Evolutionary conservation across 2,888 invertebrate genomes (phyloP), one percentile per base, ranked within the genome.

Genomic region (Polyommatus icarus): DNA sequence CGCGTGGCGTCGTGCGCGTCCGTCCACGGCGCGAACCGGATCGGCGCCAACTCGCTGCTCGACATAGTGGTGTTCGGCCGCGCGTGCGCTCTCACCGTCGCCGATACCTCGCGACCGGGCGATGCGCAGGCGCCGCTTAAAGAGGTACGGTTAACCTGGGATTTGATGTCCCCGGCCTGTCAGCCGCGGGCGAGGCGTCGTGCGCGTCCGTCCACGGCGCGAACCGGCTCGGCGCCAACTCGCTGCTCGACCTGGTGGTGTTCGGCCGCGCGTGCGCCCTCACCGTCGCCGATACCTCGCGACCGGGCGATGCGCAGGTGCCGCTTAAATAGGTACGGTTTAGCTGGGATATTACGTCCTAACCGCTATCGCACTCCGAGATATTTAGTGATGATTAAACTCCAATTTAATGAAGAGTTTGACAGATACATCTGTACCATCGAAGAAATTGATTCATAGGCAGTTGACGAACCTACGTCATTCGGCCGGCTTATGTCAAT

Each of bases 21-120:
- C 0, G 99, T 99, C 78, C 99, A 99, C 91, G 99, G 99, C 83
- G 99, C 99, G 80, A 99, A 99, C 95, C 96, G 99, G 71, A 96
- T 99, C 76, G 99, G 99, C 80, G 99, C 99, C 79, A 99, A 99
- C 95, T 99, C 99, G 0, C 95, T 99, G 82, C 95, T 99, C 54
- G 99, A 99, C 95, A 95, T 99, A 87, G 99, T 99, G 18, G 99
- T 99, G 79, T 99, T 99, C 91, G 99, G 99, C 78, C 96, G 99
- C 84, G 99, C 99, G 24, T 99, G 99, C 90, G 99, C 99, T 6
- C 96, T 97, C 86, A 98, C 98, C 32, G 98, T 99, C 85, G 96
- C 98, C 15, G 95, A 96, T 82, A 97, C 96, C 87, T 96, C 97
- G 90, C 97, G 96, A 87, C 99, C 99, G 0, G 98, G 99, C 0